A percentile compares a stretch with the other conserved stretches of the same genome.
Conservation (phyloP, 1,140 invertebrate genomes). For the honey bee (Apis mellifera) region Amel_HAv3.1 CM009940.2:7956001-7956500, state of each 20-base stretch:
- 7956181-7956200: conserved; percentile 55
- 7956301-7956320: conserved; percentile 74
- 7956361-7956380: conserved; percentile 78
- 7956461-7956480: conserved; percentile 76
- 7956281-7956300: conserved; percentile 63
- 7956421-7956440: conserved; percentile 82
- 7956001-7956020: conserved; percentile 71
- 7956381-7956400: conserved; percentile 79
- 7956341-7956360: conserved; percentile 77
- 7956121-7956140: conserved; percentile 62
- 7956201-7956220: conserved; percentile 73
- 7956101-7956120: conserved; percentile 26
- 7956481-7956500: conserved; percentile 69
- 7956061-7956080: conserved; percentile 46
- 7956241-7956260: conserved; percentile 77
- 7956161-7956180: conserved; percentile 21
- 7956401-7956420: conserved; percentile 80
- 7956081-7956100: conserved; percentile 44
- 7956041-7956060: conserved; percentile 60
- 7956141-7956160: conserved; percentile 69
- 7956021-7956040: conserved; percentile 67
- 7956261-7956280: conserved; percentile 73
- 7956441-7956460: conserved; percentile 80
- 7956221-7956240: conserved; percentile 74
- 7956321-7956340: conserved; percentile 77